Base-by-base conservation (phyloP, 1,140 invertebrate species). In the Triops cancriformis region DNA sequence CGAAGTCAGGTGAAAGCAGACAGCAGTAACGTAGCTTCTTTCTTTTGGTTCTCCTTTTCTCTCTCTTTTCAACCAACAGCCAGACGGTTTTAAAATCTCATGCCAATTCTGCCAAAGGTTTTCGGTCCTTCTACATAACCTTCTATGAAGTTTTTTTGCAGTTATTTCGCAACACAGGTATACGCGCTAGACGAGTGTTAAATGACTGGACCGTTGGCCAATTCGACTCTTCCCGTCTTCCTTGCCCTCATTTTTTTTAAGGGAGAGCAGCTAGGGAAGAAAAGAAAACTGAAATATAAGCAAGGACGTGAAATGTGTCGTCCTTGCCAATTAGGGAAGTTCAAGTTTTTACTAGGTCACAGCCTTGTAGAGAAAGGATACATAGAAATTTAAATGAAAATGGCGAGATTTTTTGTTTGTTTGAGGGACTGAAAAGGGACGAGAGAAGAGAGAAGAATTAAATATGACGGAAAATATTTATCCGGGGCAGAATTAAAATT, bases 301-400 rank as follows among this genome's bases (percentile, higher is more conserved):
- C 51, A 64, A 64, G 51, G 51, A 64, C 51, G 51, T 64, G 51
- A 64, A 64, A 64, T 64, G 51, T n/a, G 51, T 64, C 51, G 51
- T 64, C 51, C 51, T 64, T 64, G 51, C 51, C 23, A 23, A 64
- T 64, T 64, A 64, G 14, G 51, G 51, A 64, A 64, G 14, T 64
- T 64, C 51, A 64, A 23, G 51, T 64, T 64, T 64, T 64, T 64
- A 64, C 51, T 64, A 64, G 51, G 51, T 64, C 51, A 64, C 51
- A 64, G 51, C 51, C 51, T 64, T 64, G 51, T 64, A 23, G 14
- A 64, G 51, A 64, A 23, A n/a, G 51, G 51, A 23, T n/a, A 6
- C 5, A 18, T 10, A 11, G 4, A 64, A 23, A 6, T 6, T 64
- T 5, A 64, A 64, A 9, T n/a, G 14, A 64, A 18, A 37, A 37